phyloP scores from a whole-genome alignment of 2,888 invertebrate species.

The Helobdella robusta region DNA sequence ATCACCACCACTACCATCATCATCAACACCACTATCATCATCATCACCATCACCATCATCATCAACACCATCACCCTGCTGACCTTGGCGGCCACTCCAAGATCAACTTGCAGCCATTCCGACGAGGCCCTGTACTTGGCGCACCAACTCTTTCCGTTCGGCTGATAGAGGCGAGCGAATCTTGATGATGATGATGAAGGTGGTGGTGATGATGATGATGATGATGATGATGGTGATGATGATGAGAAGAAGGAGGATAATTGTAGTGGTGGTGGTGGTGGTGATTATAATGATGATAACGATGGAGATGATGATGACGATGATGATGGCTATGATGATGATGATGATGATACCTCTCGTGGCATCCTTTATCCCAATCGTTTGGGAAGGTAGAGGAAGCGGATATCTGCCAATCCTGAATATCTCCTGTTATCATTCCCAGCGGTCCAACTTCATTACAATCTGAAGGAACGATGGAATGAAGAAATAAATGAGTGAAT shows the following conservation, averaged over 20 bases:
- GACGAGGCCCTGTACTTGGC: slow-evolving; percentile 51
- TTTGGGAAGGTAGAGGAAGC: slow-evolving; percentile 51
- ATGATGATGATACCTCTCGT: slow-evolving; percentile 44
- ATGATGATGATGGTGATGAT: too few species aligned
- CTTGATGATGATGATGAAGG: neutral
- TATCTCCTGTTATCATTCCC: slow-evolving; percentile 52
- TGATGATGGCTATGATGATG: slow-evolving; percentile 22
- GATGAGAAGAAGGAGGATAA: too few species aligned
- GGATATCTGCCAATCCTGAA: slow-evolving; percentile 54
- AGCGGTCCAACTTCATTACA: slow-evolving; percentile 38
- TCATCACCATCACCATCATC: neutral
- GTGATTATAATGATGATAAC: slow-evolving; percentile 9
- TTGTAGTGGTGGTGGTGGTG: slow-evolving; percentile 6
- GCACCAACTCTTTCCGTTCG: slow-evolving; percentile 53
- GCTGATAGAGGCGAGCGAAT: slow-evolving; percentile 50
- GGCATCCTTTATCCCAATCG: slow-evolving; percentile 50
- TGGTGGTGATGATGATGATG: too few species aligned
- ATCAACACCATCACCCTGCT: slow-evolving; percentile 28
- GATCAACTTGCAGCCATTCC: slow-evolving; percentile 54
- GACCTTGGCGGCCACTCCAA: slow-evolving; percentile 53
- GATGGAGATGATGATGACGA: slow-evolving; percentile 24
- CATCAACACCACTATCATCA: neutral
- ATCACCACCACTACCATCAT: too few species aligned
- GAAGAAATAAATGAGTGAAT: slow-evolving; percentile 1
- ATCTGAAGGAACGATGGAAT: slow-evolving; percentile 21